Conservation (phyloP, 2,113 vertebrate genomes). For the Piprites chloris region DNA sequence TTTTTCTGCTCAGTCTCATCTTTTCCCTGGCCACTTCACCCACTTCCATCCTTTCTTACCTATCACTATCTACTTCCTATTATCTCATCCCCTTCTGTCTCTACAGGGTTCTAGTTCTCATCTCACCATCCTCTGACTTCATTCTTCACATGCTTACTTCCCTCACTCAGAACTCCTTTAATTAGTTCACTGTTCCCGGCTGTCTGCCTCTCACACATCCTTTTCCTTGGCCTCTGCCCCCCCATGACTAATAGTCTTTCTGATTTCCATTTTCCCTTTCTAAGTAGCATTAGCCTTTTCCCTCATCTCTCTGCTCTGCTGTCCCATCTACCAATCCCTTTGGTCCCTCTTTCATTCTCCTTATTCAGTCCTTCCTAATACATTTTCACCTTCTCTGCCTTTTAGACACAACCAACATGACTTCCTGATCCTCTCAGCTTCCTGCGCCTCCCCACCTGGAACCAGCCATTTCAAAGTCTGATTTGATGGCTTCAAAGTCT, state of each 20-base stretch:
- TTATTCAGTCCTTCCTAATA: neutral
- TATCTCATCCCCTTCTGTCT: neutral
- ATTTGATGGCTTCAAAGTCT: neutral
- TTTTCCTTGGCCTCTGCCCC: neutral
- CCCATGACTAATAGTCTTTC: neutral
- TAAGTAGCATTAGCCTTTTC: neutral
- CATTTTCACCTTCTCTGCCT: neutral
- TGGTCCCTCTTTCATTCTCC: neutral
- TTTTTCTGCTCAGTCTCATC: neutral
- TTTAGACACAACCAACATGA: neutral
- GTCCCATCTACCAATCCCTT: neutral
- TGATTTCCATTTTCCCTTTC: neutral
- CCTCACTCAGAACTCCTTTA: neutral
- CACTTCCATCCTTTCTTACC: neutral
- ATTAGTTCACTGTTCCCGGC: neutral
- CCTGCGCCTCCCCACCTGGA: neutral
- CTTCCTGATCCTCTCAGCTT: neutral
- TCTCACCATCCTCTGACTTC: neutral
- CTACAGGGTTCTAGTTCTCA: neutral
- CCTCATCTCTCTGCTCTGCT: neutral
- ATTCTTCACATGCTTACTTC: neutral
- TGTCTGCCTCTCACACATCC: neutral
- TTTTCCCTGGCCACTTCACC: neutral
- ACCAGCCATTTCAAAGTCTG: neutral
- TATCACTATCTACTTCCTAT: neutral